phyloP scores from a whole-genome alignment of 2,888 invertebrate genomes.

The Caenorhabditis sp. region DNA sequence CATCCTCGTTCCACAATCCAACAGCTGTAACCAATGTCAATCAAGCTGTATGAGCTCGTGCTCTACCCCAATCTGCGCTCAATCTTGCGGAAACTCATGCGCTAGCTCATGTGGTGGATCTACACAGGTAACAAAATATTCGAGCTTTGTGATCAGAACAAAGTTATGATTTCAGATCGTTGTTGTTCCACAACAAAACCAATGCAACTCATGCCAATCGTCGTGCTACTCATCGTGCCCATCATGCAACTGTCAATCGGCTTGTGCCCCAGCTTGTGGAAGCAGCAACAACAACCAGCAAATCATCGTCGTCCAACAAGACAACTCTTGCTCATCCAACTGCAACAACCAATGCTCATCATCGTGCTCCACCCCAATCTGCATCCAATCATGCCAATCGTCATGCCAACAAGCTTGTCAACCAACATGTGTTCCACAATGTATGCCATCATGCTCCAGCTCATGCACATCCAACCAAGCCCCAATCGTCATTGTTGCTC shows the following conservation, averaged over 20 bases:
- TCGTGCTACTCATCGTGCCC: slow-evolving; percentile 51
- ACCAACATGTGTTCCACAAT: slow-evolving; percentile 49
- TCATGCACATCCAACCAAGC: slow-evolving; percentile 45
- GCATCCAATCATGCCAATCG: slow-evolving; percentile 48
- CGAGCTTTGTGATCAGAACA: too few species aligned
- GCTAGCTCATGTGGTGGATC: slow-evolving; percentile 43
- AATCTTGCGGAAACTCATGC: slow-evolving; percentile 44
- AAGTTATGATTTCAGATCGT: too few species aligned
- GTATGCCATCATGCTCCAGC: slow-evolving; percentile 50
- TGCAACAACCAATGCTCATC: slow-evolving; percentile 52
- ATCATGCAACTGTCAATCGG: slow-evolving; percentile 50
- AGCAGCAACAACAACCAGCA: slow-evolving; percentile 31
- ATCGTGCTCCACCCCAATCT: slow-evolving; percentile 53
- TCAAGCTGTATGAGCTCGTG: slow-evolving; percentile 45
- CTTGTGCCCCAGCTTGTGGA: slow-evolving; percentile 51
- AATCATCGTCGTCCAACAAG: slow-evolving; percentile 41
- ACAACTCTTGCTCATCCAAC: slow-evolving; percentile 47
- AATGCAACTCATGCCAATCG: slow-evolving; percentile 47
- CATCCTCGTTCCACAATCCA: slow-evolving; percentile 41
- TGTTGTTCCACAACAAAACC: slow-evolving; percentile 46
- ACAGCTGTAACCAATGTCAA: slow-evolving; percentile 57
- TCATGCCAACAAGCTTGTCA: slow-evolving; percentile 49
- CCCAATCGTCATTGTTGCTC: slow-evolving; percentile 51
- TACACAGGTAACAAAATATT: too few species aligned
- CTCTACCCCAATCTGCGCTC: slow-evolving; percentile 48